Percentiles rank a stretch among this genome's conserved stretches.
phyloP scores from a whole-genome alignment of 1,140 invertebrate genomes.

The Sarcophaga peregrina region DNA sequence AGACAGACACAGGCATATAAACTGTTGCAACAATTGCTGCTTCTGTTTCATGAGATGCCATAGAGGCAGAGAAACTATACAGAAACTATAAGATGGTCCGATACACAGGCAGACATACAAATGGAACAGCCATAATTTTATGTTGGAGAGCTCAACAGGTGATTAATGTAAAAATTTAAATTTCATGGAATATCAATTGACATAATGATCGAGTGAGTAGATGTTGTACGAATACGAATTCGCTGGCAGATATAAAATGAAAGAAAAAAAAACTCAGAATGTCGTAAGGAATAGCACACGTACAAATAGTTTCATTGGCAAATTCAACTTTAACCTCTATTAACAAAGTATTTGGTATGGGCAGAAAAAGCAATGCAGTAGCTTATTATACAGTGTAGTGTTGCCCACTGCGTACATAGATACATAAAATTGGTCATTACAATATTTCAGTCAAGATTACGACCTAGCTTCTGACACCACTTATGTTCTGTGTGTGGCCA shows the following conservation, averaged over 20 bases:
- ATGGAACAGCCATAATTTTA: neutral
- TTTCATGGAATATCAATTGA: slow-evolving; percentile 42
- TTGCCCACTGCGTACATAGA: too few relatives aligned
- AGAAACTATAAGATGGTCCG: too few relatives aligned
- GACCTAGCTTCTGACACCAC: too few relatives aligned
- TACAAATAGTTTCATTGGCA: neutral
- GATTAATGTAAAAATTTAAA: slow-evolving; percentile 27
- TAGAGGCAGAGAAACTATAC: neutral
- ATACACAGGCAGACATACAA: neutral
- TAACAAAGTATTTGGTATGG: neutral
- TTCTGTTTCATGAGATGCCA: neutral
- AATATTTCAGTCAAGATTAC: too few relatives aligned
- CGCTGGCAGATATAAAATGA: neutral
- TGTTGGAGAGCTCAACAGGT: neutral
- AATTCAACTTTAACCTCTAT: slow-evolving; percentile 34
- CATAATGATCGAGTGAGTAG: slow-evolving; percentile 38
- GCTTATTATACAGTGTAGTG: neutral
- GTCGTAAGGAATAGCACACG: slow-evolving; percentile 30
- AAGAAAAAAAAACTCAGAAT: neutral
- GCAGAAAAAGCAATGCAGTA: neutral
- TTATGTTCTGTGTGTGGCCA: too few relatives aligned
- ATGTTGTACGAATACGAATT: neutral
- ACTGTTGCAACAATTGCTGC: neutral
- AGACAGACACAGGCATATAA: neutral
- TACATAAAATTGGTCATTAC: too few relatives aligned